These are phyloP conservation scores for Sula dactylatra DNA, from an alignment of 2,113 vertebrate species.

Conservation along the genomic window DNA sequence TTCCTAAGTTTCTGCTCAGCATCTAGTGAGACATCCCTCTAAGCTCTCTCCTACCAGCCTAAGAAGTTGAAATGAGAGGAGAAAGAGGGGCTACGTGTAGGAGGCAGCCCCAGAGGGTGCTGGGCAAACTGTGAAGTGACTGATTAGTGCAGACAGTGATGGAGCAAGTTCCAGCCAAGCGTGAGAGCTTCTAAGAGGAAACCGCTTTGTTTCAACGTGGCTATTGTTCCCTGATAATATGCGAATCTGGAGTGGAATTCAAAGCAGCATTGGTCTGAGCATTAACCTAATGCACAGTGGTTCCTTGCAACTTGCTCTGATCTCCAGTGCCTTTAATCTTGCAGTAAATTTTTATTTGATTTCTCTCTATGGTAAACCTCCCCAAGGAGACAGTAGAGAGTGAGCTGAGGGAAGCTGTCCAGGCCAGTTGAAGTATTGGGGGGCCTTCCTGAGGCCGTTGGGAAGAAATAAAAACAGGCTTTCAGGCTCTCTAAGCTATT, in stretches of 20 bases:
- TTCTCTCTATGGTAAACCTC: neutral
- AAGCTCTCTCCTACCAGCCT: neutral
- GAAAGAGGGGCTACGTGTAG: neutral
- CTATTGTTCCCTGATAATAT: neutral
- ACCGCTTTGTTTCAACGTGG: neutral
- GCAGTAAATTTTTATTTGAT: neutral
- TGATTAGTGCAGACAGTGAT: neutral
- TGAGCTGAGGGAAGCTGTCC: neutral
- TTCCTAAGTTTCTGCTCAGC: neutral
- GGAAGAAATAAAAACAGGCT: neutral
- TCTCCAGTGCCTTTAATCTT: constrained; percentile 9
- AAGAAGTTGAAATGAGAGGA: neutral
- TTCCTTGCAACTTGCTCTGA: neutral
- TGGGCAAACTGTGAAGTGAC: neutral
- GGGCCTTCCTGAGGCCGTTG: neutral
- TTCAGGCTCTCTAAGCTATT: neutral
- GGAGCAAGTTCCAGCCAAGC: neutral
- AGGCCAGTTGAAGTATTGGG: neutral
- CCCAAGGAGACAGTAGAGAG: neutral
- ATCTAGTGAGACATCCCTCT: neutral
- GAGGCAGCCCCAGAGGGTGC: neutral
- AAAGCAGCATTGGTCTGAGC: neutral
- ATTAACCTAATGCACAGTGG: neutral
- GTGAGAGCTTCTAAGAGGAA: neutral
- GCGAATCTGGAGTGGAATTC: neutral